Base-by-base conservation (phyloP, 1,140 invertebrate genomes). In the Sycophaga agraensis region DNA sequence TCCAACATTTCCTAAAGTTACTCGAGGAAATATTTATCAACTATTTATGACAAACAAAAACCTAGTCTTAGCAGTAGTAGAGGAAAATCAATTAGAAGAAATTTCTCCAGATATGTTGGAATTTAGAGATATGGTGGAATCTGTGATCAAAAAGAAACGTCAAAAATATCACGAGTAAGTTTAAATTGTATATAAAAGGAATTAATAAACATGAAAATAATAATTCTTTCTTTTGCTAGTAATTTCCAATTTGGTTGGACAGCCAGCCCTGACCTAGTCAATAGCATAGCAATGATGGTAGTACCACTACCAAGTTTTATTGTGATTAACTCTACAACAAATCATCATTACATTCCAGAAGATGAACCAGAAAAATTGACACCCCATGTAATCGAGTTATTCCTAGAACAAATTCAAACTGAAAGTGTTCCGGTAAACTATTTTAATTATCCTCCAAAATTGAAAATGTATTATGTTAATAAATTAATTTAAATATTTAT, bases 171-270 rank as follows among this genome's bases (percentile, higher is more conserved):
- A 94, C 70, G 84, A 88, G 85, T 87, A 81, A 80, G 76, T 60
- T 26, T 31, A 21, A 35, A n/a, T n/a, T n/a, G n/a, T n/a, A n/a
- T n/a, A n/a, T n/a, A n/a, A n/a, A n/a, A 14, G 17, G 24, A 53
- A 21, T 49, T 49, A 46, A 31, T 31, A 31, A 31, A 31, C 4
- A 31, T 31, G 5, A 31, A 4, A 22, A 54, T 57, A 42, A 54
- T 64, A 58, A 63, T 31, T 56, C 34, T 63, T 59, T 61, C 58
- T 64, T 69, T 62, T 75, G 8, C 59, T 61, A 84, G 84, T 43
- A 75, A 87, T 70, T 96, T 96, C 75, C 92, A 96, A 75, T 97
- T 97, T 84, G 94, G 94, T 26, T 97, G 94, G 94, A 85, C 89
- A 75, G 92, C 91, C 0, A 89, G 84, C 68, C 89, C 91, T 16